Evolutionary conservation across 2,888 invertebrate genomes (phyloP).

Genomic region (Latrodectus elegans): DNA sequence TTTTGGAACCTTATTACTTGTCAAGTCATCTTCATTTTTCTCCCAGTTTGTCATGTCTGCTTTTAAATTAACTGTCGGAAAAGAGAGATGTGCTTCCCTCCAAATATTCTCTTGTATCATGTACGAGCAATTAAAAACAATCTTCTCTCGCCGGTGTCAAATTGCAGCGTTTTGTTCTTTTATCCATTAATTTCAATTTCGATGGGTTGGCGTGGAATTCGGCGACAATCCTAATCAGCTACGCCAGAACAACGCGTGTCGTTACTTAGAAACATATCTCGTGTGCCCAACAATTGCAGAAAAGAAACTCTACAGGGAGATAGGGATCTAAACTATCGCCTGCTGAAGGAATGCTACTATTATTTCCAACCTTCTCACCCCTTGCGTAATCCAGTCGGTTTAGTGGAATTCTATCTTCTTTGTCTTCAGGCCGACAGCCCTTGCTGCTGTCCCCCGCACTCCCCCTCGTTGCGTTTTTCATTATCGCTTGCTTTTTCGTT

Average conservation of each 20-base stretch:
- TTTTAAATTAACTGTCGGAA: too few relatives aligned
- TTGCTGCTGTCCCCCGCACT: slow-evolving; percentile 7
- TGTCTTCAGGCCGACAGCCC: slow-evolving; percentile 36
- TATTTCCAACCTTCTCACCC: background rate
- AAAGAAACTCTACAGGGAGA: background rate
- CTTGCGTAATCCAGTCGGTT: slow-evolving; percentile 38
- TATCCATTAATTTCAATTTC: slow-evolving; percentile 1
- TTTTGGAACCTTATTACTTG: too few relatives aligned
- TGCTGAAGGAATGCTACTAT: background rate
- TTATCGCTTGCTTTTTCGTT: slow-evolving; percentile 54
- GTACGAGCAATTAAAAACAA: too few relatives aligned
- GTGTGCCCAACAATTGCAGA: background rate
- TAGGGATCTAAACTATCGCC: background rate
- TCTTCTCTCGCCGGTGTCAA: too few relatives aligned
- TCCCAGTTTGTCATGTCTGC: too few relatives aligned
- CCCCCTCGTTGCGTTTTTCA: slow-evolving; percentile 37
- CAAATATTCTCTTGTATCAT: too few relatives aligned
- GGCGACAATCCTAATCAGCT: slow-evolving; percentile 2
- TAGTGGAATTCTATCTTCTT: slow-evolving; percentile 52
- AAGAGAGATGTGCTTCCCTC: too few relatives aligned
- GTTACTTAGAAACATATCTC: background rate
- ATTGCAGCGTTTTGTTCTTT: background rate
- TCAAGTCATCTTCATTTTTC: too few relatives aligned
- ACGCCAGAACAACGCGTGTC: background rate
- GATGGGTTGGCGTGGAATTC: background rate